Percentiles rank a stretch among this genome's conserved stretches.
phyloP scores from a whole-genome alignment of 2,888 invertebrate species.

The Nemotelus nigrinus region DNA sequence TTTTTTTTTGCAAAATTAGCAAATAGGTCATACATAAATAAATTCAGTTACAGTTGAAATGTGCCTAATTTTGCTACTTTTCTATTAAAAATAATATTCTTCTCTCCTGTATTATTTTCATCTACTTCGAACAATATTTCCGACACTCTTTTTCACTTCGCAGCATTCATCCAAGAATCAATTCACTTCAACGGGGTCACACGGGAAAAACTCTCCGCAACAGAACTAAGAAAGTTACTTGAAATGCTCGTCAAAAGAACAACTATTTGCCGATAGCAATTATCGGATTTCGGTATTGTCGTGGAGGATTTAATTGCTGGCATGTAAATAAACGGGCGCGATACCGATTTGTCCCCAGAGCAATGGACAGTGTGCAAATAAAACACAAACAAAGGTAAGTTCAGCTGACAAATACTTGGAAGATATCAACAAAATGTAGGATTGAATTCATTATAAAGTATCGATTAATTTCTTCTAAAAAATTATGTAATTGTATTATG shows the following conservation, averaged over 20 bases:
- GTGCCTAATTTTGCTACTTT: no score
- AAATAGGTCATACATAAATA: no score
- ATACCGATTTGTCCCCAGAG: conserved; percentile 23
- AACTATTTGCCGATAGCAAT: conserved; percentile 49
- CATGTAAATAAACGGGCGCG: conserved; percentile 49
- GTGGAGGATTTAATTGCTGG: conserved; percentile 48
- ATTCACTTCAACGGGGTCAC: neutral
- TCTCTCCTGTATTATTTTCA: no score
- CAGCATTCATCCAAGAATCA: no score
- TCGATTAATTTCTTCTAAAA: neutral
- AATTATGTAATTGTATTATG: no score
- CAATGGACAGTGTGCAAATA: conserved; percentile 23
- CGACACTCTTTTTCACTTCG: no score
- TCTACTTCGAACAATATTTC: no score
- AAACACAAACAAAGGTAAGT: neutral
- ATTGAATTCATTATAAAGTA: neutral
- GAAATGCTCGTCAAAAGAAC: conserved; percentile 42
- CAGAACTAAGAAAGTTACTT: conserved; percentile 10
- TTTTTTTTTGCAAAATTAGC: no score
- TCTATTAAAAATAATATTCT: no score
- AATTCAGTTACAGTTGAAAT: no score
- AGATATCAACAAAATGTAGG: neutral
- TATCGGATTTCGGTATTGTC: conserved; percentile 50
- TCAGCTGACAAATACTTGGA: neutral
- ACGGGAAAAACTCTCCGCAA: conserved; percentile 16